Base-by-base conservation (phyloP, 2,888 invertebrate species). In the Machimus rusticus region DNA sequence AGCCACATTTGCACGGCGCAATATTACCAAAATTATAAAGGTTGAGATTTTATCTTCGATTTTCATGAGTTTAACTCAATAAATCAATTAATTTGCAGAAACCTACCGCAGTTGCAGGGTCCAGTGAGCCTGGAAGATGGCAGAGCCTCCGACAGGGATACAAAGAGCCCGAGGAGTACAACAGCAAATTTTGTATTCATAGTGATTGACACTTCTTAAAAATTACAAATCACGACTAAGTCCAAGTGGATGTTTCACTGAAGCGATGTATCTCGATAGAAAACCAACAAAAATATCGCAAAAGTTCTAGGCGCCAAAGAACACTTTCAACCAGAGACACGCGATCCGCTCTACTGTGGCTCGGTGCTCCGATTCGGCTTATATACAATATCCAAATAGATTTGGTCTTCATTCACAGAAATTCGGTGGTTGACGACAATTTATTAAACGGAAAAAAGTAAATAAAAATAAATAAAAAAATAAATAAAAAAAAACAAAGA, bases 261-360 rank as follows among this genome's bases (percentile, higher is more conserved):
- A 46, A 46, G 19, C 37, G 76, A 37, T 28, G n/a, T 34, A 16
- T 77, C 12, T 77, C 5, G 9, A 39, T 6, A 79, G 46, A 39
- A 43, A 46, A 34, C 76, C 76, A 39, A n/a, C 76, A 14, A 76
- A 39, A 76, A 76, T 0, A 37, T 76, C 39, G 76, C 76, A 76
- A 76, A 16, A 76, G 66, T 66, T 66, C 66, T 66, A 66, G 6
- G 57, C 37, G 12, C 16, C 43, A 23, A 85, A 74, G 85, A 85
- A 85, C 16, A 31, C 46, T 74, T 74, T 55, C 66, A 37, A 34
- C 66, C 57, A 84, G 82, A 84, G 82, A 39, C 66, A 28, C 85
- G 85, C 85, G 85, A 85, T 85, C 85, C 85, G 85, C 85, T 85
- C 85, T 85, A 74, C 43, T 74, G 74, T 46, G 74, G 31, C 39